Evolutionary conservation across 2,888 invertebrate species (phyloP), one percentile per base, ranked within the genome.

Genomic region (Clivina fossor): DNA sequence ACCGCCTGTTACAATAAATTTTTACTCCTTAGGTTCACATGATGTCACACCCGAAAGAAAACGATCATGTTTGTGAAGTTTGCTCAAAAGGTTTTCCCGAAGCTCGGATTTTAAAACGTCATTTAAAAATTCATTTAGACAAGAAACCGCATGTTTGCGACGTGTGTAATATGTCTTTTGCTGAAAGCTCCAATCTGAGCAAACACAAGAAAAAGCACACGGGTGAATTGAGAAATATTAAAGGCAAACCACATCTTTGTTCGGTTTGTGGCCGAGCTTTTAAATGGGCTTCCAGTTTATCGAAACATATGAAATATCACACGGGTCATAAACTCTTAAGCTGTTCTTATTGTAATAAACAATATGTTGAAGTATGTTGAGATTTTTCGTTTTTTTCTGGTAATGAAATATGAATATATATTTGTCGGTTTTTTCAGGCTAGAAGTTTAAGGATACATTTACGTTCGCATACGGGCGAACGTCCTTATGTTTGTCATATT

Each of bases 221-320:
- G 0, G 77, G 76, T 0, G 77, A 76, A 64, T 61, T 77, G 57
- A 65, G 76, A 43, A 76, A 76, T 58, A 70, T 76, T 26, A 68
- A 71, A 49, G 75, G 75, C 24, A 73, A 69, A 65, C 75, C 71
- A 58, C 75, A 68, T 69, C 64, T 77, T 41, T 76, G 76, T 63
- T 74, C 74, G 0, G 73, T 74, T 3, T 77, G 77, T 63, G 77
- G 77, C 5, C 66, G 75, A 59, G 71, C 73, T 1, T 78, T 78
- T 58, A 77, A 78, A 65, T 78, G 77, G 76, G 73, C 76, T 2
- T 76, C 76, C 1, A 76, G 76, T 60, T 66, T 78, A 26, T 75
- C 76, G 0, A 78, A 77, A 63, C 78, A 78, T 59, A 76, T 75
- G 74, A 77, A 77, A 60, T 75, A 76, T 62, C 78, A 78, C 61